A percentile compares a stretch with the other conserved stretches of the same genome.
Evolutionary conservation across 2,113 vertebrate genomes (phyloP).

Genomic region (Sinocyclocheilus anophthalmus): DNA sequence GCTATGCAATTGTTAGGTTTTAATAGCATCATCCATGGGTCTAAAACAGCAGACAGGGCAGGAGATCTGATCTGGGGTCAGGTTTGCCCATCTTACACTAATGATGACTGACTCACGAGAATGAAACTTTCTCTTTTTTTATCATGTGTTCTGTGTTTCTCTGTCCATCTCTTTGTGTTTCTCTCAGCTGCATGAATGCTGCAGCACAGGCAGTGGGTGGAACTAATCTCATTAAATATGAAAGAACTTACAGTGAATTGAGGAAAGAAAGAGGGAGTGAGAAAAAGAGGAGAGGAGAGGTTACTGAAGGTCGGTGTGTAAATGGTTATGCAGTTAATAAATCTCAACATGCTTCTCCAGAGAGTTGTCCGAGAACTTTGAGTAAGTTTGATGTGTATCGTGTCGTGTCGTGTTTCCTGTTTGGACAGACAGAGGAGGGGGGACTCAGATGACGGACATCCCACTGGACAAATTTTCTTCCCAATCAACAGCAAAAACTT

Average conservation of each 20-base stretch:
- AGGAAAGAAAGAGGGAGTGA: slow-evolving; percentile 10
- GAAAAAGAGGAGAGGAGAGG: slow-evolving; percentile 28
- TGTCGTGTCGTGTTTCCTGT: slow-evolving; percentile 46
- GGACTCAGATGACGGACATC: slow-evolving; percentile 47
- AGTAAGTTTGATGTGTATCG: slow-evolving; percentile 17
- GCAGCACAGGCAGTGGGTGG: slow-evolving; percentile 42
- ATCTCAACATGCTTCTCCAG: neutral
- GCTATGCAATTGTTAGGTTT: too few relatives aligned
- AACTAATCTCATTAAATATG: slow-evolving; percentile 64
- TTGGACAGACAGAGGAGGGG: slow-evolving; percentile 49
- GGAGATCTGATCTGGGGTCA: slow-evolving; percentile 50
- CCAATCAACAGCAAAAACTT: slow-evolving; percentile 45
- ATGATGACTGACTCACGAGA: neutral
- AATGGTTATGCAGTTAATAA: neutral
- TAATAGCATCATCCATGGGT: slow-evolving; percentile 48
- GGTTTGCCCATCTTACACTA: slow-evolving; percentile 1
- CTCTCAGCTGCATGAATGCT: slow-evolving; percentile 13
- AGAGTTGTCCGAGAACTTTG: slow-evolving; percentile 22
- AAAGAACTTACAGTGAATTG: slow-evolving; percentile 35
- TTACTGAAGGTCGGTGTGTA: neutral
- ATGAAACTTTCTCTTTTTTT: neutral
- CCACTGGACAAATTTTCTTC: slow-evolving; percentile 31
- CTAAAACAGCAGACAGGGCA: slow-evolving; percentile 29
- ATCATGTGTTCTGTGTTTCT: slow-evolving; percentile 31
- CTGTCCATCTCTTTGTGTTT: slow-evolving; percentile 27